A percentile compares a stretch with the other conserved stretches of the same genome.
These are phyloP conservation scores for Psammodynastes pulverulentus DNA, from an alignment of 2,113 vertebrate species.

Conservation along the genomic window DNA sequence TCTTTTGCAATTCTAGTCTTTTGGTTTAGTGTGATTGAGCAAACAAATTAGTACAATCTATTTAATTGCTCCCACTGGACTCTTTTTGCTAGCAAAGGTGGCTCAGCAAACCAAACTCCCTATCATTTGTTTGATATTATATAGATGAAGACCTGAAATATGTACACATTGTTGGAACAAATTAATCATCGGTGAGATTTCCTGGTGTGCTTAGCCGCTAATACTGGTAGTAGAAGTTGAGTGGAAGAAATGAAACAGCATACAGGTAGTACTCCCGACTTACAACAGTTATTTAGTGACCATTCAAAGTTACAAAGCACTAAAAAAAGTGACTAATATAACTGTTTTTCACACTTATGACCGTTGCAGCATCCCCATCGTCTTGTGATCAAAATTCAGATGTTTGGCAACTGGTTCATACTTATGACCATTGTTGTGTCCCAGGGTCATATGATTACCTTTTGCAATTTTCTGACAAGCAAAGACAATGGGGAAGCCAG, in stretches of 20 bases:
- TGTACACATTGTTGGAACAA: neutral
- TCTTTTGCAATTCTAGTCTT: neutral
- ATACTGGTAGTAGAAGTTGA: neutral
- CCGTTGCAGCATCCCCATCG: no score
- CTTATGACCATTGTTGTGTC: no score
- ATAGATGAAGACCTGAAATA: neutral
- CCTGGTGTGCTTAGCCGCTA: neutral
- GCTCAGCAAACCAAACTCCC: neutral
- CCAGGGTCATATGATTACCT: no score
- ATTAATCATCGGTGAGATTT: neutral
- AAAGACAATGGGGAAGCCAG: no score
- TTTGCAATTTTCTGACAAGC: no score
- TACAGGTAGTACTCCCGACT: neutral
- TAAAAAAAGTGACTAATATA: no score
- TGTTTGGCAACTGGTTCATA: no score
- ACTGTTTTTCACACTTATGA: no score
- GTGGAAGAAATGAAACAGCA: neutral
- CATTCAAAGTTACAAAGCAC: neutral
- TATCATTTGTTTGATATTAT: neutral
- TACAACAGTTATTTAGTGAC: neutral
- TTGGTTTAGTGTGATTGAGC: neutral
- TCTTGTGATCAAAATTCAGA: no score
- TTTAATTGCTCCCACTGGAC: neutral
- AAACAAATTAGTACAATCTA: neutral
- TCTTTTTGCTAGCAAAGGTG: neutral